phyloP scores from a whole-genome alignment of 1,140 invertebrate genomes.

The Scylla paramamosain region DNA sequence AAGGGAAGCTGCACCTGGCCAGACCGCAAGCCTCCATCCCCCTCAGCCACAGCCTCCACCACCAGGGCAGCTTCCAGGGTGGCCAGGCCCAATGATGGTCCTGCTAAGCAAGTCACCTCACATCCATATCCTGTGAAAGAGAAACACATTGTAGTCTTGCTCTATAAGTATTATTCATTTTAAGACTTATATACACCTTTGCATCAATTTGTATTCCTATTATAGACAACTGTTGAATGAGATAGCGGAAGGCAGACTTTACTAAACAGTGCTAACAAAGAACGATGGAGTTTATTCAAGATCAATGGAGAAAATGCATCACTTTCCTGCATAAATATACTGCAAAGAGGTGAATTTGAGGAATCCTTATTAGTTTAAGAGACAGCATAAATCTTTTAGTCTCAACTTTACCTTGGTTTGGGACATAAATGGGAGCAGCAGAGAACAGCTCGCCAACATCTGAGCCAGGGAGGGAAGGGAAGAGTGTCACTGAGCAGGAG shows the following conservation, averaged over 20 bases:
- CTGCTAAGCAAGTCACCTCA: conserved; percentile 34
- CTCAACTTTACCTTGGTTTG: conserved; percentile 49
- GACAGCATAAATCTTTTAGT: not conserved
- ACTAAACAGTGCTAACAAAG: too few species aligned
- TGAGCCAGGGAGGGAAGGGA: conserved; percentile 34
- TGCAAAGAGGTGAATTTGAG: too few species aligned
- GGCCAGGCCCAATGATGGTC: conserved; percentile 44
- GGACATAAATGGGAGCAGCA: conserved; percentile 46
- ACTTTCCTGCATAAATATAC: too few species aligned
- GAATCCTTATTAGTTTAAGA: too few species aligned
- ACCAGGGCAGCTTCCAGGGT: conserved; percentile 44
- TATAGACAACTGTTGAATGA: too few species aligned
- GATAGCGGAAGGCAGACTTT: too few species aligned
- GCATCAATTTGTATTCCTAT: too few species aligned
- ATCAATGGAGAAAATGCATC: too few species aligned
- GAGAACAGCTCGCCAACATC: conserved; percentile 52
- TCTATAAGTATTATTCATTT: not conserved
- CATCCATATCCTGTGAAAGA: conserved; percentile 60
- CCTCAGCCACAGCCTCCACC: conserved; percentile 40
- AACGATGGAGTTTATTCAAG: too few species aligned
- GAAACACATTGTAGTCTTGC: too few species aligned
- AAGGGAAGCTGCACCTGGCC: conserved; percentile 44
- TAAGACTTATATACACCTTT: not conserved
- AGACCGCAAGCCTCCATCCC: conserved; percentile 31
- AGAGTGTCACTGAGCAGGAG: conserved; percentile 49